Evolutionary conservation across 2,888 invertebrate genomes (phyloP).

Genomic region (Stegana nigrithorax): DNA sequence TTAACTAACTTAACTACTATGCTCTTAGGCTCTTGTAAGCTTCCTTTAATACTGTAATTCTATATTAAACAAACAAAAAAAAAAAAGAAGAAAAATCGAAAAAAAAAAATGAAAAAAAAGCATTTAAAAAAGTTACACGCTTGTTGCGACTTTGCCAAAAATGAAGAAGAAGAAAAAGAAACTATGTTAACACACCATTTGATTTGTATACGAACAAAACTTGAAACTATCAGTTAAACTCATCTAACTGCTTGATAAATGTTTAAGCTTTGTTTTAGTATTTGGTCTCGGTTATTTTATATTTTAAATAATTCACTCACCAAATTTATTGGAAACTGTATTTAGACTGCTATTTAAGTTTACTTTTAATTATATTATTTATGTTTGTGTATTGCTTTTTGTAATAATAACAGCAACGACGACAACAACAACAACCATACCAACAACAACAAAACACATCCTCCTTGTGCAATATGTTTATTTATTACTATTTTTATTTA

Average conservation of each 20-base stretch:
- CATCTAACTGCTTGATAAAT: neutral
- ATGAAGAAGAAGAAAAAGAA: neutral
- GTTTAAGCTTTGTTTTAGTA: neutral
- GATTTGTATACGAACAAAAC: constrained; percentile 16
- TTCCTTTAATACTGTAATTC: neutral
- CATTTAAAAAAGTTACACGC: neutral
- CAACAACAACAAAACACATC: neutral
- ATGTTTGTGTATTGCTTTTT: neutral
- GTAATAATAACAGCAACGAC: neutral
- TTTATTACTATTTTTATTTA: constrained; percentile 5
- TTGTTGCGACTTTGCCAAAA: neutral
- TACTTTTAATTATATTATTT: neutral
- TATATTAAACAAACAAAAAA: neutral
- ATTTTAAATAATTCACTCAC: constrained; percentile 6
- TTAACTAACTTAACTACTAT: neutral
- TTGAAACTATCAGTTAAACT: neutral
- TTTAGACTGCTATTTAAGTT: constrained; percentile 16
- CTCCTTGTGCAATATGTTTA: constrained; percentile 7
- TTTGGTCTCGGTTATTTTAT: constrained; percentile 6
- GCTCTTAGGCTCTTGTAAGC: neutral
- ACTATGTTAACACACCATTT: neutral
- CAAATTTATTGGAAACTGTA: constrained; percentile 13
- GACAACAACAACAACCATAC: no score
- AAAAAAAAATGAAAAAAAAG: neutral
- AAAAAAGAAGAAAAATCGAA: neutral